Percentiles rank a stretch among this genome's conserved stretches.
Evolutionary conservation across 2,888 invertebrate species (phyloP).

Genomic region (Eustalomyia histrio): DNA sequence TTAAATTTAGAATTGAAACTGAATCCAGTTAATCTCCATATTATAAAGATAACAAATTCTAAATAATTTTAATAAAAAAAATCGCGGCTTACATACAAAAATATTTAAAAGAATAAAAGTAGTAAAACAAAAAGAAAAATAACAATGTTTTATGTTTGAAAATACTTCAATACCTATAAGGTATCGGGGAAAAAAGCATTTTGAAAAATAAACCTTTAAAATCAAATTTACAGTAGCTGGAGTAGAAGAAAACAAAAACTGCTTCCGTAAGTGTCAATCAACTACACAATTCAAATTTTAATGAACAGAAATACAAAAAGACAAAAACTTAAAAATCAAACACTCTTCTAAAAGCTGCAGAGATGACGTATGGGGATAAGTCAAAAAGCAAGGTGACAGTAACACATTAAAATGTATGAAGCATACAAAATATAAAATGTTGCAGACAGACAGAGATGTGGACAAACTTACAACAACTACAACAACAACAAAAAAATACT

Average conservation of each 20-base stretch:
- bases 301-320: constrained; percentile 39
- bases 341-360: constrained; percentile 31
- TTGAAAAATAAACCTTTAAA: background rate
- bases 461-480: constrained; percentile 10
- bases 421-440: background rate
- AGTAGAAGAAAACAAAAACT: constrained; percentile 18
- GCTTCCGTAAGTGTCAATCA: constrained; percentile 64
- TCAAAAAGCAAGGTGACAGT: constrained; percentile 45
- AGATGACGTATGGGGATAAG: constrained; percentile 47
- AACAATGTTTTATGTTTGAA: background rate
- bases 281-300: constrained; percentile 52
- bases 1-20: background rate
- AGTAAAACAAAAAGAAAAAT: background rate
- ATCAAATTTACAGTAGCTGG: background rate
- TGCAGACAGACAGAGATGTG: background rate
- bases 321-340: constrained; percentile 31
- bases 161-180: background rate
- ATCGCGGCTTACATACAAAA: background rate
- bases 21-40: background rate
- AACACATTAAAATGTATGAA: constrained; percentile 46
- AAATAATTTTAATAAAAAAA: background rate
- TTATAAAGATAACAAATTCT: background rate
- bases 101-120: background rate
- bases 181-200: background rate
- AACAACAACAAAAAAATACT: constrained; percentile 26